Base-by-base conservation (phyloP, 2,113 vertebrate species). In the Callospermophilus lateralis region DNA sequence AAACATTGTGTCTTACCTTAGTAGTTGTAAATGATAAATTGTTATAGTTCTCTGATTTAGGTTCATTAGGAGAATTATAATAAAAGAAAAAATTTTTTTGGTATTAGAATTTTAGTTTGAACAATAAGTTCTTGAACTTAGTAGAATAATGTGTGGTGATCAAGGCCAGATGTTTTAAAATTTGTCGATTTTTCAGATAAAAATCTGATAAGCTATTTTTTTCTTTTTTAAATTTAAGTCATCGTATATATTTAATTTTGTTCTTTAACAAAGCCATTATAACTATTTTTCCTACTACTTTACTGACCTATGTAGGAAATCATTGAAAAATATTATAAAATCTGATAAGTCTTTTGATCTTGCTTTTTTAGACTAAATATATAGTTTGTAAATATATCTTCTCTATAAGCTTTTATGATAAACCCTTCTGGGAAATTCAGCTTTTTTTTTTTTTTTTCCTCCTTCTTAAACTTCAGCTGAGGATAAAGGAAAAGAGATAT, bases 351-450 rank as follows among this genome's bases (percentile, higher is more conserved):
- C 12, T 55, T 37, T 63, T 70, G 19, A 55, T 84, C 28, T 90
- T 83, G n/a, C 51, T 67, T 68, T 45, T 93, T 96, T 93, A 80
- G 63, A 84, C 45, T 48, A 97, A 91, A 70, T 80, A 30, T 9
- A 9, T 17, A 39, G 4, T 90, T 42, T 90, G 32, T 51, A 39
- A 34, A 42, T 90, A 17, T 84, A 20, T 58, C 26, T 72, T 72
- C 53, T 22, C 76, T 89, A 55, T 22, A 73, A 42, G 30, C 63
- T 63, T 84, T 91, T 72, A 13, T 78, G 13, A 65, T 77, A 30
- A 94, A 30, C 51, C 4, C 8, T 74, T 83, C 76, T 72, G 22
- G 90, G 51, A 86, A 68, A 9, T 76, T 63, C 24, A 63, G 61
- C 24, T 63, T 28, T 6, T 61, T 26, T 61, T 24, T 6, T 24